Percentiles rank a stretch among this genome's conserved stretches.
Conservation (phyloP, 2,797 vertebrate species). For the Luscinia megarhynchos region DNA sequence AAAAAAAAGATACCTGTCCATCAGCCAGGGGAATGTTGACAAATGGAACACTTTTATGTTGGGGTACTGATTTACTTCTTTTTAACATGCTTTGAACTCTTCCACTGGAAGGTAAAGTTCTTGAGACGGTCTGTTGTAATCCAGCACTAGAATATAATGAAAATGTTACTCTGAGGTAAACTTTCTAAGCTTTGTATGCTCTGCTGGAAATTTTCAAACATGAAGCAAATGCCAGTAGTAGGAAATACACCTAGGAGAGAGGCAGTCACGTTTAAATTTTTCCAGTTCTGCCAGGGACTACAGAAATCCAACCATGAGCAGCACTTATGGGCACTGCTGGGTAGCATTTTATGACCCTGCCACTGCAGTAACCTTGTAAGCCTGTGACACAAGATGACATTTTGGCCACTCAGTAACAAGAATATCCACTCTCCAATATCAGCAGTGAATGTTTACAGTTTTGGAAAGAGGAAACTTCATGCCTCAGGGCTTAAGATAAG, state of each 20-base stretch:
- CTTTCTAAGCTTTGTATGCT: background rate
- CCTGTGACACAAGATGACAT: background rate
- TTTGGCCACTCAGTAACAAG: background rate
- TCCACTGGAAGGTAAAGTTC: background rate
- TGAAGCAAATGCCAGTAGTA: background rate
- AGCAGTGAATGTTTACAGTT: background rate
- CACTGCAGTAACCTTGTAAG: background rate
- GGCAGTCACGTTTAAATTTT: background rate
- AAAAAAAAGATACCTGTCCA: conserved; percentile 77
- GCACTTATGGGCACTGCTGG: background rate
- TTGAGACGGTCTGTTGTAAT: background rate
- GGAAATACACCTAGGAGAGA: background rate
- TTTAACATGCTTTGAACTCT: conserved; percentile 26
- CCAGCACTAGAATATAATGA: background rate
- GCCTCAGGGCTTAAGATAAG: background rate
- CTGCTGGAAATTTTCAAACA: background rate
- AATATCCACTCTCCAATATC: background rate
- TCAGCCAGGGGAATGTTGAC: conserved; percentile 83
- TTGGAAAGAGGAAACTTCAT: background rate
- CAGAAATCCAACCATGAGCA: background rate
- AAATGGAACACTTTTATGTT: conserved; percentile 56
- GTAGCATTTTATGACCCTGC: background rate
- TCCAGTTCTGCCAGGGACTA: background rate
- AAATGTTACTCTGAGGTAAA: background rate
- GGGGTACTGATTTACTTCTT: conserved; percentile 53